A percentile compares a stretch with the other conserved stretches of the same genome.
These are phyloP conservation scores for Alfaro cultratus DNA, from an alignment of 2,797 vertebrate species.

Conservation along the genomic window DNA sequence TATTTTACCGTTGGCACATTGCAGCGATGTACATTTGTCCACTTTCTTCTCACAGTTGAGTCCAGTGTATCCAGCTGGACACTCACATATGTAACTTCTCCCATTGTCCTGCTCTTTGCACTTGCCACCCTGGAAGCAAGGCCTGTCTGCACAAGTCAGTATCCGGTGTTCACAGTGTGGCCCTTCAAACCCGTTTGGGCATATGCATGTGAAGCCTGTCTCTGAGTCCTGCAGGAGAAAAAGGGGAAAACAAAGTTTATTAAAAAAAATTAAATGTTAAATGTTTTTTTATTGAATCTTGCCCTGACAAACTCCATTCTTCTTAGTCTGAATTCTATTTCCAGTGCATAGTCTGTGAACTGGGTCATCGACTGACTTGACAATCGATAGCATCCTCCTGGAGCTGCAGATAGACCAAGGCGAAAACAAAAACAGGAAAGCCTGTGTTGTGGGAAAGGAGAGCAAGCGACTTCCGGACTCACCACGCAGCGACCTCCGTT, in stretches of 20 bases:
- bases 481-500: conserved; percentile 95
- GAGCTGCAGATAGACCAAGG: conserved; percentile 71
- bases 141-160: conserved; percentile 89
- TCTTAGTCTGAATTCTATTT: conserved; percentile 74
- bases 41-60: conserved; percentile 98
- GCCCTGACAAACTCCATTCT: conserved; percentile 59
- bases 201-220: conserved; percentile 88
- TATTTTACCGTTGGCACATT: conserved; percentile 90
- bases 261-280: conserved; percentile 40
- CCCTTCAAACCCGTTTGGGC: conserved; percentile 91
- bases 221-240: conserved; percentile 85
- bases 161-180: conserved; percentile 89
- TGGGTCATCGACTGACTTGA: conserved; percentile 78
- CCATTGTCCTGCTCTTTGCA: conserved; percentile 88
- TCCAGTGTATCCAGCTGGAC: conserved; percentile 91
- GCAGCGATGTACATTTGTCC: conserved; percentile 93
- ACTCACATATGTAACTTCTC: conserved; percentile 88
- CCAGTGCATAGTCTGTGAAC: conserved; percentile 76
- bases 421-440: conserved; percentile 86
- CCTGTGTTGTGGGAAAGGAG: conserved; percentile 82
- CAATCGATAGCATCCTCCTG: conserved; percentile 81
- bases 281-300: conserved; percentile 58
- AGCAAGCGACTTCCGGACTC: conserved; percentile 81
- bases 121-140: conserved; percentile 93
- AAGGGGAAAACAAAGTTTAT: conserved; percentile 6